phyloP scores from a whole-genome alignment of 2,888 invertebrate genomes.

The Ferrisia virgata region DNA sequence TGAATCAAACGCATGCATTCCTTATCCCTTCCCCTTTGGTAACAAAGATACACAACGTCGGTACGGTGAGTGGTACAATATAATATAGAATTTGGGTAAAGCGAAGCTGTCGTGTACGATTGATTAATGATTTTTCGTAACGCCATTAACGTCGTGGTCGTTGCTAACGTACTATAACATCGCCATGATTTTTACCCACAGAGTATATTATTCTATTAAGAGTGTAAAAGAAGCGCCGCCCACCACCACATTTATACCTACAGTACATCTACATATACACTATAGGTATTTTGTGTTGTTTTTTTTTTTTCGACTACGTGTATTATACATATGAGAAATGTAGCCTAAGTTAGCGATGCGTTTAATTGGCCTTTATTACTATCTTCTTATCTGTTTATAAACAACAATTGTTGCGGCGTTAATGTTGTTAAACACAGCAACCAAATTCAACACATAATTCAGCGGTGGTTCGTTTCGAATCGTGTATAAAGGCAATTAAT shows the following conservation, averaged over 20 bases:
- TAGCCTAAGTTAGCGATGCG: neutral
- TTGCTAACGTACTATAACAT: constrained; percentile 11
- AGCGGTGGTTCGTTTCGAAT: too few species aligned
- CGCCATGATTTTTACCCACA: constrained; percentile 33
- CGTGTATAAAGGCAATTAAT: too few species aligned
- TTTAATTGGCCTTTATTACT: neutral
- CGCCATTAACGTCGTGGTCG: constrained; percentile 30
- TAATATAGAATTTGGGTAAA: neutral
- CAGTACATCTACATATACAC: too few species aligned
- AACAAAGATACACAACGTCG: neutral
- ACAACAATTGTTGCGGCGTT: neutral
- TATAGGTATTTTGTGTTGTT: too few species aligned
- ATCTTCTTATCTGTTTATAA: neutral
- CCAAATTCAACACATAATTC: too few species aligned
- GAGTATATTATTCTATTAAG: constrained; percentile 13
- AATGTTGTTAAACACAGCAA: too few species aligned
- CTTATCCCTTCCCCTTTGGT: neutral
- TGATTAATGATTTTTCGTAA: constrained; percentile 30
- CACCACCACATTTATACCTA: neutral
- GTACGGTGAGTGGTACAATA: too few species aligned
- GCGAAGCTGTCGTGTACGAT: neutral
- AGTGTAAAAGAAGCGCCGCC: neutral
- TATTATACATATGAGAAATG: neutral
- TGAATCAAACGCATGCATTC: neutral
- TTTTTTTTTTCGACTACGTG: neutral